Evolutionary conservation across 2,888 invertebrate species (phyloP), one percentile per base, ranked within the genome.

Genomic region (Caenorhabditis doughertyi): DNA sequence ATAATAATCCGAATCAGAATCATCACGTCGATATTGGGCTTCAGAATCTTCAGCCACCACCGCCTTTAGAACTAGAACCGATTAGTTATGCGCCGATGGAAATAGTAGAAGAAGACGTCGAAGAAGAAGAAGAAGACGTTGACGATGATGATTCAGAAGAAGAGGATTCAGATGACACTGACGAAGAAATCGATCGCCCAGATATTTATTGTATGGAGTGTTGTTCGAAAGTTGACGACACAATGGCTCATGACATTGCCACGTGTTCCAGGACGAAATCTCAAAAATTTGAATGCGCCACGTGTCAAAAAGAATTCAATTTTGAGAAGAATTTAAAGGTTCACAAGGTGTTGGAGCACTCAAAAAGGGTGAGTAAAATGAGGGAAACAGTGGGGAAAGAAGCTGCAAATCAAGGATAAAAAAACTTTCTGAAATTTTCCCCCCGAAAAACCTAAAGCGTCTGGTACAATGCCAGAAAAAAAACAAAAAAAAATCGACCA

Each of bases 121-220:
- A 74, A 7, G 21, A 11, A 8, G 65, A 56, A 47, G 49, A 32
- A 1, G 58, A 39, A 7, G 51, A 58, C 11, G 51, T 58, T 5
- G 58, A 58, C 0, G 67, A 56, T 7, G 21, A n/a, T n/a, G n/a
- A n/a, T n/a, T n/a, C n/a, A 49, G 51, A 25, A 1, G 58, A 42
- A 16, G 51, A 60, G 7, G 53, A 70, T 21, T 18, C 16, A 18
- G 77, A 68, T 8, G 42, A 29, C n/a, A n/a, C n/a, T 1, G 62
- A 72, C 1, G 65, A 62, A 21, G 56, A 56, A 56, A 25, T 64
- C n/a, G 76, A 76, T 18, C 67, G 60, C 13, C 68, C 77, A 3
- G 70, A 70, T 39, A 55, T 76, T 7, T 81, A 77, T 47, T 76
- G 77, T 39, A 60, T 81, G 58, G 65, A 76, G 16, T 77, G 76